Evolutionary conservation across 2,888 invertebrate genomes (phyloP).

Genomic region (Dione vanillae): DNA sequence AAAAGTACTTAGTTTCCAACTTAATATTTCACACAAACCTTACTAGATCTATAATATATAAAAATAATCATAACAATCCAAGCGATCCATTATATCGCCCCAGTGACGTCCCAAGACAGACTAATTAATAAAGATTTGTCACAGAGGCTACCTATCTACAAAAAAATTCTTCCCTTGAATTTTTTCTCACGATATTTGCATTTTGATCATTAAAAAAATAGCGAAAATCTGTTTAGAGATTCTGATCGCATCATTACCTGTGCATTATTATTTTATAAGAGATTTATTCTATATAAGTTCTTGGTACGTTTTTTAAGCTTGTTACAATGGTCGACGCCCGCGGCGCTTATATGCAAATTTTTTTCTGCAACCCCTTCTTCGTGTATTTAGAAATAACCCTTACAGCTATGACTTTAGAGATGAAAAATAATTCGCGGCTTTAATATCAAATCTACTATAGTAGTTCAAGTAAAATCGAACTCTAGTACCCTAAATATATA

Average conservation of each 20-base stretch:
- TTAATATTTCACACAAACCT: too few species aligned
- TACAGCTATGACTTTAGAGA: not conserved
- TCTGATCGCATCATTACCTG: conserved; percentile 58
- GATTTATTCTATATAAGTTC: not conserved
- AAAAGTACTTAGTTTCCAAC: too few species aligned
- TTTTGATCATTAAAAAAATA: conserved; percentile 59
- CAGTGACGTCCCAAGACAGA: conserved; percentile 15
- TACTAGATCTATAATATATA: not conserved
- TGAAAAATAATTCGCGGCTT: not conserved
- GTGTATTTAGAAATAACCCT: conserved; percentile 1
- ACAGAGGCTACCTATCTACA: conserved; percentile 18
- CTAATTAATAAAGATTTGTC: conserved; percentile 45
- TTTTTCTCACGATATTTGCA: conserved; percentile 44
- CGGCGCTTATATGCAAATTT: conserved; percentile 51
- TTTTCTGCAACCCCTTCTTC: conserved; percentile 38
- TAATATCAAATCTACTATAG: not conserved
- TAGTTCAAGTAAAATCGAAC: not conserved
- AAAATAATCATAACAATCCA: conserved; percentile 1
- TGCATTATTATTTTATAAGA: conserved; percentile 19
- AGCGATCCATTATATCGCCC: conserved; percentile 21
- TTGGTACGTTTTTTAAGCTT: conserved; percentile 34
- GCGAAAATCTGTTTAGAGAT: conserved; percentile 72
- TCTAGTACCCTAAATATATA: not conserved
- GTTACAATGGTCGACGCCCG: conserved; percentile 49
- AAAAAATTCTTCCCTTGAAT: conserved; percentile 24